These are phyloP conservation scores for Drosophila mayaguana DNA, from an alignment of 2,888 invertebrate genomes.

Conservation along the genomic window DNA sequence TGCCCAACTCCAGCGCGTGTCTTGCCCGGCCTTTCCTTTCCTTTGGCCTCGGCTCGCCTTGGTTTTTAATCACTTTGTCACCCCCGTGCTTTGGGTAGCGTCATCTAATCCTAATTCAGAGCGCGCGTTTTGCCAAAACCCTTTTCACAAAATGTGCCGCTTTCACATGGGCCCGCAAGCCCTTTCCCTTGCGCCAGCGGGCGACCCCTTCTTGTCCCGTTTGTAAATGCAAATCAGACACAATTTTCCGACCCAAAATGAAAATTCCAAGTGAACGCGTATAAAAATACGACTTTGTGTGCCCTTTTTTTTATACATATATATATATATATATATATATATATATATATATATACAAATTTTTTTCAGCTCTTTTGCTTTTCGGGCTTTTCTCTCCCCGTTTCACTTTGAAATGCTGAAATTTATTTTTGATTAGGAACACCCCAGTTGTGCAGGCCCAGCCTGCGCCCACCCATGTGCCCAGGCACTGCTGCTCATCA, in stretches of 20 bases:
- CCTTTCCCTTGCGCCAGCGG: slow-evolving; percentile 9
- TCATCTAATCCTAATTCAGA: slow-evolving; percentile 63
- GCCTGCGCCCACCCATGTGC: slow-evolving; percentile 25
- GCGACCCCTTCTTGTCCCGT: slow-evolving; percentile 22
- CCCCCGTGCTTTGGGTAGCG: slow-evolving; percentile 54
- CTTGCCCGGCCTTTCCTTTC: slow-evolving; percentile 24
- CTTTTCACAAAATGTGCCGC: slow-evolving; percentile 58
- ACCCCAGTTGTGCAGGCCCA: slow-evolving; percentile 32
- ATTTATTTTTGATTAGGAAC: slow-evolving; percentile 77
- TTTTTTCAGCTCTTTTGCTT: not conserved
- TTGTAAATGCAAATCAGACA: slow-evolving; percentile 75
- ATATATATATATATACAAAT: not conserved
- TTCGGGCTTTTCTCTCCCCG: slow-evolving; percentile 15
- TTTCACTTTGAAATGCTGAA: slow-evolving; percentile 52
- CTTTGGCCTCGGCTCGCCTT: slow-evolving; percentile 48
- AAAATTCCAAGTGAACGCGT: slow-evolving; percentile 58
- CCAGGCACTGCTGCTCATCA: slow-evolving; percentile 43
- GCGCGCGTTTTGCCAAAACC: slow-evolving; percentile 62
- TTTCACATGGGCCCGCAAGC: slow-evolving; percentile 18
- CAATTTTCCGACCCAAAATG: slow-evolving; percentile 73
- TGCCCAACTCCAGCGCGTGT: slow-evolving; percentile 29
- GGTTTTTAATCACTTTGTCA: slow-evolving; percentile 80
- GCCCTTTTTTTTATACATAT: slow-evolving; percentile 21
- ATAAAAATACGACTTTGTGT: slow-evolving; percentile 57
- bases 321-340: not conserved